Evolutionary conservation across 2,888 invertebrate genomes (phyloP).

Genomic region (Allophyes oxyacanthae): DNA sequence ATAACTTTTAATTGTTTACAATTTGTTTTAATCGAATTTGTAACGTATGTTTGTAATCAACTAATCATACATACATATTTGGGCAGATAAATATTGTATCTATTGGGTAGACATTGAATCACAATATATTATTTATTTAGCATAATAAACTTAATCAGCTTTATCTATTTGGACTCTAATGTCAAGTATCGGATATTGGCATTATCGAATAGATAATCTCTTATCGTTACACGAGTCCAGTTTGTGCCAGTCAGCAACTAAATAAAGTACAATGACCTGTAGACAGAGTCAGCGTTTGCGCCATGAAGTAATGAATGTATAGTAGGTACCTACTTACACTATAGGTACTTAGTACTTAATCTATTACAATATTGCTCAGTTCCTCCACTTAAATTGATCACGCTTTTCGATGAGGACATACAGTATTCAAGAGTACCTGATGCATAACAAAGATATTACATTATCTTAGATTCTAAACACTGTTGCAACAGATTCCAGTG

Average conservation of each 20-base stretch:
- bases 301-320: slow-evolving; percentile 49
- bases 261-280: slow-evolving; percentile 68
- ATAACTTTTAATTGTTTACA: slow-evolving; percentile 13
- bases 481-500: too few species aligned
- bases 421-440: too few species aligned
- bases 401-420: too few species aligned
- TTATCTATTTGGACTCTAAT: slow-evolving; percentile 13
- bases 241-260: slow-evolving; percentile 56
- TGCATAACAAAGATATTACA: too few species aligned
- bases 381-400: slow-evolving; percentile 7
- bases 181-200: slow-evolving; percentile 12
- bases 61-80: slow-evolving; percentile 11
- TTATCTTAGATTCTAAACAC: too few species aligned
- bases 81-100: slow-evolving; percentile 3
- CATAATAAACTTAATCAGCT: slow-evolving; percentile 3
- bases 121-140: slow-evolving; percentile 5
- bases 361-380: slow-evolving; percentile 13
- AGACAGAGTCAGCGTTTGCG: slow-evolving; percentile 54
- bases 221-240: slow-evolving; percentile 34
- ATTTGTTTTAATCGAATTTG: slow-evolving; percentile 20
- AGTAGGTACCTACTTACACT: background rate
- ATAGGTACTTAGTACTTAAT: slow-evolving; percentile 4
- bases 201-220: slow-evolving; percentile 41
- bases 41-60: slow-evolving; percentile 9
- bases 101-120: slow-evolving; percentile 2